Percentiles rank a stretch among this genome's conserved stretches.
phyloP scores from a whole-genome alignment of 2,797 vertebrate genomes.

The Pangasius krempfi region DNA sequence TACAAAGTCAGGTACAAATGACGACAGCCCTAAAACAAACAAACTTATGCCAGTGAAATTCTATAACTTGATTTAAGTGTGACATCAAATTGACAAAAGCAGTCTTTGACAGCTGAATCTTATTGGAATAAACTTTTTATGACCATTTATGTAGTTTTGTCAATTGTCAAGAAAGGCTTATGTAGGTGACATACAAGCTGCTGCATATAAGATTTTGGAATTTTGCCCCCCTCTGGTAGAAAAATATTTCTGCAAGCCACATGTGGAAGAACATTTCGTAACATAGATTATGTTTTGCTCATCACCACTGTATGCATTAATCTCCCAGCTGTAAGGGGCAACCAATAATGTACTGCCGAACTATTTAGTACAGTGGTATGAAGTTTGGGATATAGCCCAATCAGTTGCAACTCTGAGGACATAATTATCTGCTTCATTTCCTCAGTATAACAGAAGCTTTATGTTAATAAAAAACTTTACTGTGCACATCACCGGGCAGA shows the following conservation, averaged over 20 bases:
- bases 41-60: not conserved
- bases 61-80: not conserved
- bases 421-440: not conserved
- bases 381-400: not conserved
- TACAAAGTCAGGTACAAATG: not conserved
- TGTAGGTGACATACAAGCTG: not conserved
- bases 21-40: not conserved
- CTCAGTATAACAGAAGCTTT: not conserved
- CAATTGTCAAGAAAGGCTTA: not conserved
- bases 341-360: not conserved
- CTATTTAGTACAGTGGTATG: not conserved
- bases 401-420: not conserved
- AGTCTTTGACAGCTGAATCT: not conserved
- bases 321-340: not conserved
- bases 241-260: not conserved
- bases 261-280: not conserved
- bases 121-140: not conserved
- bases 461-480: not conserved
- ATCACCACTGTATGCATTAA: not conserved
- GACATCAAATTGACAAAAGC: not conserved
- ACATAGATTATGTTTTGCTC: not conserved
- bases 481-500: not conserved
- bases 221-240: not conserved
- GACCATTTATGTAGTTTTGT: not conserved
- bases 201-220: not conserved